Evolutionary conservation across 2,113 vertebrate genomes (phyloP).

Genomic region (Halcyon malimbica): DNA sequence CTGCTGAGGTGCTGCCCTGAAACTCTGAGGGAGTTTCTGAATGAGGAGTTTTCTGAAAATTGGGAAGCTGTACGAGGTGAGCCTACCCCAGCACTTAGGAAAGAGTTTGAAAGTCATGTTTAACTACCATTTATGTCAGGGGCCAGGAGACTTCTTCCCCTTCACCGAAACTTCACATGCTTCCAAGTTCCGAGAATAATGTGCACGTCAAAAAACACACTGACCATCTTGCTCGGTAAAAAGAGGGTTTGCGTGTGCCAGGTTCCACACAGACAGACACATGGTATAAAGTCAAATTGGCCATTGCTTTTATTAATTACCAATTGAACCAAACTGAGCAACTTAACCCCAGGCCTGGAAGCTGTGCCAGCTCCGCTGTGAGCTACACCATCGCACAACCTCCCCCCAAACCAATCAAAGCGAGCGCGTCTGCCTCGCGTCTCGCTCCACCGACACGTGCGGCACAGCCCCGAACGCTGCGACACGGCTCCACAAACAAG

Average conservation of each 20-base stretch:
- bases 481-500: neutral
- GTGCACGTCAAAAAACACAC: neutral
- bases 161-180: neutral
- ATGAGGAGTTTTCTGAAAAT: neutral
- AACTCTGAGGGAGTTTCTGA: neutral
- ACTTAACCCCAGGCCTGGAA: slow-evolving; percentile 63
- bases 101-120: neutral
- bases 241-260: neutral
- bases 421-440: neutral
- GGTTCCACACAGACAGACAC: slow-evolving; percentile 58
- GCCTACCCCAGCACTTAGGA: neutral
- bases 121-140: neutral
- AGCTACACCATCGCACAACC: neutral
- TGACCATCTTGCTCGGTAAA: neutral
- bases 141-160: neutral
- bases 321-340: slow-evolving; percentile 64
- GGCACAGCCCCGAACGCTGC: rapidly evolving
- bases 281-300: slow-evolving; percentile 66
- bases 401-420: neutral
- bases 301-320: slow-evolving; percentile 70
- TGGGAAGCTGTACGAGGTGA: neutral
- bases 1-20: slow-evolving; percentile 1
- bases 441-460: neutral
- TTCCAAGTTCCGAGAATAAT: neutral
- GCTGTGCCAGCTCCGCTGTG: slow-evolving; percentile 42